Evolutionary conservation across 2,888 invertebrate genomes (phyloP).

Genomic region (Dilophus febrilis): DNA sequence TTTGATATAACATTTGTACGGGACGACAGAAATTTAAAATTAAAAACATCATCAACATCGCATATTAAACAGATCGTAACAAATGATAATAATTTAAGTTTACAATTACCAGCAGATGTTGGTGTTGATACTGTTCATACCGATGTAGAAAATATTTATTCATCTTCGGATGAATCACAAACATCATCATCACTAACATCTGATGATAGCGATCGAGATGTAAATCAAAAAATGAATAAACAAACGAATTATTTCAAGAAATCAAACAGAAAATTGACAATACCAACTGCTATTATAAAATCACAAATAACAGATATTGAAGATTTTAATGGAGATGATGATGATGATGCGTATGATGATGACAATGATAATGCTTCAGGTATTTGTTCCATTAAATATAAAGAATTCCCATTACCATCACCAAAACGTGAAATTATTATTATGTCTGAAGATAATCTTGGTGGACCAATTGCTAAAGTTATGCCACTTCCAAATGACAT

Average conservation of each 20-base stretch:
- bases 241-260: no score
- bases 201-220: constrained; percentile 14
- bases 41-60: constrained; percentile 6
- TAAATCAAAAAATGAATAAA: constrained; percentile 13
- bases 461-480: constrained; percentile 30
- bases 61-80: background rate
- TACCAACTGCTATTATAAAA: constrained; percentile 17
- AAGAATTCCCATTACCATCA: constrained; percentile 24
- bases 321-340: constrained; percentile 19
- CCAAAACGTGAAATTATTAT: constrained; percentile 31
- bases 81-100: background rate
- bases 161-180: constrained; percentile 5
- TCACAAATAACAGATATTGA: constrained; percentile 27
- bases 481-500: constrained; percentile 30
- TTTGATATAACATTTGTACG: constrained; percentile 23
- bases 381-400: constrained; percentile 8
- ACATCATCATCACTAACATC: constrained; percentile 4
- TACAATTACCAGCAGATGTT: constrained; percentile 13
- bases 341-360: constrained; percentile 12
- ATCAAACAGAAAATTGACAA: constrained; percentile 22
- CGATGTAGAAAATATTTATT: constrained; percentile 33
- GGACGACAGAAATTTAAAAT: background rate
- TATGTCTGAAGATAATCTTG: constrained; percentile 27
- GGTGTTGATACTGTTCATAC: constrained; percentile 22
- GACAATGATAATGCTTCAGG: constrained; percentile 13